Conservation (phyloP, 2,888 invertebrate genomes). For the Ametastegia equiseti region DNA sequence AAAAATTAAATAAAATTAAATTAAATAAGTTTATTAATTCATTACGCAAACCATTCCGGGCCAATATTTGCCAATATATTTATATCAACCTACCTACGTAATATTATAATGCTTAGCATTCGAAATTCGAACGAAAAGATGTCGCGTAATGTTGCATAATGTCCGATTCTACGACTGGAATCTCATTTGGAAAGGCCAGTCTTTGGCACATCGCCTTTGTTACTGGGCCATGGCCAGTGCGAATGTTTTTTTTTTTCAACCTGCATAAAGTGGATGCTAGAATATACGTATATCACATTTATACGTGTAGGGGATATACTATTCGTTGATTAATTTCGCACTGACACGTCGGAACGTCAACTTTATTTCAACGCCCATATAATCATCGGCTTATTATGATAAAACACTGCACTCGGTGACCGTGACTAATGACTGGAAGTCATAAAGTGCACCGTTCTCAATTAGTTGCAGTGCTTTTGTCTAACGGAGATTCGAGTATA, state of each 20-base stretch:
- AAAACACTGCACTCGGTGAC: neutral
- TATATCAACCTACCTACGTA: constrained; percentile 54
- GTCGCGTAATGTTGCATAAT: constrained; percentile 45
- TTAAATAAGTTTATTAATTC: neutral
- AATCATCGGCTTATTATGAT: constrained; percentile 2
- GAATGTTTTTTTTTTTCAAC: constrained; percentile 15
- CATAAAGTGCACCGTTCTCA: neutral
- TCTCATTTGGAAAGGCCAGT: constrained; percentile 43
- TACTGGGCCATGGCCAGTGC: constrained; percentile 43
- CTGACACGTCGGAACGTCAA: neutral
- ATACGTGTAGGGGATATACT: neutral
- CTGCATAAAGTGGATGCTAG: neutral
- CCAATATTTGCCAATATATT: constrained; percentile 36
- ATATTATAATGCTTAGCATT: constrained; percentile 66
- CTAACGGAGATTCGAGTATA: neutral
- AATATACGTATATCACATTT: neutral
- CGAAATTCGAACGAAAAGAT: constrained; percentile 63
- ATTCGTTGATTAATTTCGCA: neutral
- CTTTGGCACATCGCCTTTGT: constrained; percentile 44
- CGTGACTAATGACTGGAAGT: constrained; percentile 21
- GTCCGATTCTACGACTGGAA: constrained; percentile 27
- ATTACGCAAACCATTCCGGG: constrained; percentile 18
- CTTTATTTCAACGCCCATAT: neutral
- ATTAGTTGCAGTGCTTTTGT: neutral
- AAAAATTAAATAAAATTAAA: no score